Evolutionary conservation across 2,888 invertebrate species (phyloP).

Genomic region (Parnassius apollo): DNA sequence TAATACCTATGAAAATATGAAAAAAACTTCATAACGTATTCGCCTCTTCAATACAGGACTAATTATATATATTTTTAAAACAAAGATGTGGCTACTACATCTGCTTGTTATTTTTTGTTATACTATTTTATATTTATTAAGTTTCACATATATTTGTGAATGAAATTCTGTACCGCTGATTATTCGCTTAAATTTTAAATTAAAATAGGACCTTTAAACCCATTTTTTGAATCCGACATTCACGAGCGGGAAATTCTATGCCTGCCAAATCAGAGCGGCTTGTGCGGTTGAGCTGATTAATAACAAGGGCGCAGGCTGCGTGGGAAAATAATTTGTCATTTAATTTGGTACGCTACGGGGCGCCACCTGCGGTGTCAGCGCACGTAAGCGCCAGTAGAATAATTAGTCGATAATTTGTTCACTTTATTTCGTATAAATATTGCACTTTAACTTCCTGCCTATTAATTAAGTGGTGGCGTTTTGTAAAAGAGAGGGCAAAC

Average conservation of each 20-base stretch:
- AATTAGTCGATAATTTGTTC: constrained; percentile 23
- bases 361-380: constrained; percentile 29
- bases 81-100: too few relatives aligned
- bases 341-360: constrained; percentile 31
- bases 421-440: constrained; percentile 13
- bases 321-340: constrained; percentile 36
- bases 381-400: constrained; percentile 28
- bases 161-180: not conserved
- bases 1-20: too few relatives aligned
- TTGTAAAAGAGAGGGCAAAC: too few relatives aligned
- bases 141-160: too few relatives aligned
- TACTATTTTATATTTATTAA: too few relatives aligned
- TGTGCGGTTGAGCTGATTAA: constrained; percentile 25
- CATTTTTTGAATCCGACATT: constrained; percentile 10
- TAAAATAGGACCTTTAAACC: not conserved
- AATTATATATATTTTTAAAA: too few relatives aligned
- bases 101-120: too few relatives aligned
- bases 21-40: too few relatives aligned
- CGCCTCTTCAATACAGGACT: too few relatives aligned
- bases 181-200: not conserved
- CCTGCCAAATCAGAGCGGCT: constrained; percentile 23
- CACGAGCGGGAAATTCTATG: constrained; percentile 8
- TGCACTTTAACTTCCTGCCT: too few relatives aligned
- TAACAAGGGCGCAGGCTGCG: constrained; percentile 24
- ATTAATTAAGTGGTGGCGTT: too few relatives aligned